These are phyloP conservation scores for Colaptes auratus DNA, from an alignment of 2,113 vertebrate species.

Conservation along the genomic window DNA sequence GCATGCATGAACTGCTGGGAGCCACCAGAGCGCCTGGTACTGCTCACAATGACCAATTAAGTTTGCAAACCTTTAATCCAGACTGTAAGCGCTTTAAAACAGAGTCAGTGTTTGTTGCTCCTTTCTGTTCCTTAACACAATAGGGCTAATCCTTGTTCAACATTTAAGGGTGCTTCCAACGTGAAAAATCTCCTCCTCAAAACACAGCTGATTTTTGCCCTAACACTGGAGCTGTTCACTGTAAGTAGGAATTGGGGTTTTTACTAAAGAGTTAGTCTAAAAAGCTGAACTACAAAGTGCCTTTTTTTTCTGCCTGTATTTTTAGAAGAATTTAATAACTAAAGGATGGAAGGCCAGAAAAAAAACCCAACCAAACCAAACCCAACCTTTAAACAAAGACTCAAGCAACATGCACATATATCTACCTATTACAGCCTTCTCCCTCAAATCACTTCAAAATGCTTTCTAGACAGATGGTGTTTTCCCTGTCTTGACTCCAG, in stretches of 20 bases:
- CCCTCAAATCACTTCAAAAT: slow-evolving; percentile 27
- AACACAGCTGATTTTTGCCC: background rate
- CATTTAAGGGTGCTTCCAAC: slow-evolving; percentile 22
- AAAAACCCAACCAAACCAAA: background rate
- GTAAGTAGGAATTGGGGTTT: too few species aligned
- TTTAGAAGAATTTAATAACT: background rate
- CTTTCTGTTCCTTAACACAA: slow-evolving; percentile 25
- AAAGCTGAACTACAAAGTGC: background rate
- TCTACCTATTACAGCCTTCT: background rate
- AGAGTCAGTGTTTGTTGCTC: slow-evolving; percentile 18
- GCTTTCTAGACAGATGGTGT: slow-evolving; percentile 65
- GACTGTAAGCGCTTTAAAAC: slow-evolving; percentile 1
- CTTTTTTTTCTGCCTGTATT: background rate
- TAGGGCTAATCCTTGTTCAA: background rate
- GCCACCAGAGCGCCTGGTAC: slow-evolving; percentile 10
- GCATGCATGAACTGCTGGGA: background rate
- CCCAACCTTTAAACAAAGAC: background rate
- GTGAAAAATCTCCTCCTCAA: slow-evolving; percentile 2
- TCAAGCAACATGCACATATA: background rate
- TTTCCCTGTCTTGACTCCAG: slow-evolving; percentile 62
- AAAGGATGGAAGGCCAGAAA: background rate
- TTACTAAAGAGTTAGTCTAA: background rate
- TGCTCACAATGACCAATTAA: background rate
- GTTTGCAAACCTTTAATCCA: slow-evolving; percentile 20
- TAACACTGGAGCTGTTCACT: background rate